phyloP scores from a whole-genome alignment of 64 coral and sea anemone species.

The Dendronephthya gigantea region DNA sequence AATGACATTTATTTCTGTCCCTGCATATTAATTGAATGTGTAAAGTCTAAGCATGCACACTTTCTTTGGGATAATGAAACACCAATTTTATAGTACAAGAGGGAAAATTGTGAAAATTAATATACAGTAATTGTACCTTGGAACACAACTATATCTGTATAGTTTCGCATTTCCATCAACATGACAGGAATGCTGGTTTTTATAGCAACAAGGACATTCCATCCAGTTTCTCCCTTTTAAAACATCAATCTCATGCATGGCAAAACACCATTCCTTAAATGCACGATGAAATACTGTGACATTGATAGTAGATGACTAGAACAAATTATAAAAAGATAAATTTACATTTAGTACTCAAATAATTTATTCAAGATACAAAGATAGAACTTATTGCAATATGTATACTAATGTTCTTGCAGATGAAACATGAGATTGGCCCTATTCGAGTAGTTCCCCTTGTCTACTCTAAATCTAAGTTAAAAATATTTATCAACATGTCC shows the following conservation, averaged over 20 bases:
- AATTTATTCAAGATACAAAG: no score
- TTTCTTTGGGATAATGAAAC: neutral
- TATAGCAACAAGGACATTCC: neutral
- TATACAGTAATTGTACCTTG: neutral
- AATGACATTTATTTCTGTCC: no score
- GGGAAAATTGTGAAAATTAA: neutral
- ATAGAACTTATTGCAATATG: no score
- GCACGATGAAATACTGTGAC: neutral
- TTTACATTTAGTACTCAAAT: no score
- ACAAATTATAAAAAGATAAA: neutral
- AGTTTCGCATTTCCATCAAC: neutral
- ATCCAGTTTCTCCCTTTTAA: conserved; percentile 1
- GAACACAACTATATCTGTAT: no score
- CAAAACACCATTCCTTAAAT: conserved; percentile 15
- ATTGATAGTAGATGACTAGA: conserved; percentile 5
- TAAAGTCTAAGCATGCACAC: no score
- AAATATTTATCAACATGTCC: no score
- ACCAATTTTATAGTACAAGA: neutral
- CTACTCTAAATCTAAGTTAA: no score
- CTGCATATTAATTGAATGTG: no score
- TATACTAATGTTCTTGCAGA: no score
- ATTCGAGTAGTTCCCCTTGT: no score
- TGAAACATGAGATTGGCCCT: no score
- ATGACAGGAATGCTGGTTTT: neutral
- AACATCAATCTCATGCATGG: neutral